Evolutionary conservation across 2,888 invertebrate genomes (phyloP), one percentile per base, ranked within the genome.

Genomic region (Stenichneumon culpator): DNA sequence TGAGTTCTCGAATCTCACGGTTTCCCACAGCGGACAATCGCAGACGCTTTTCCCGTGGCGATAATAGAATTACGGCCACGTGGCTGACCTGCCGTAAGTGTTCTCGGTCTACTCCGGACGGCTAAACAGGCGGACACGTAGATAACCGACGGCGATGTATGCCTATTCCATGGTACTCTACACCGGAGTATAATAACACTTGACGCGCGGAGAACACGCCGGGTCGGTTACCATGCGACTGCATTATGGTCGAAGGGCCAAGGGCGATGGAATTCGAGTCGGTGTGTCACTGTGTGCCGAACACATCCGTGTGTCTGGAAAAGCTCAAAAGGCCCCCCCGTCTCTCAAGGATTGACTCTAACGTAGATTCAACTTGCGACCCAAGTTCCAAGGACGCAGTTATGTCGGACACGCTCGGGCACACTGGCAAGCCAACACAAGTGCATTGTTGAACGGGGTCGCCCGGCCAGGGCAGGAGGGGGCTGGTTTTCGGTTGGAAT

Each of bases 401-500:
- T 82, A 54, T 77, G 70, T 54, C 65, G 57, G 57, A 70, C 81
- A 69, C 75, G 63, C 67, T 25, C 57, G 28, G 65, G 67, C 57
- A 32, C 80, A 39, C 60, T 63, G 60, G 60, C 32, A 16, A 63
- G 60, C 60, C 28, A 25, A 74, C 54, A 77, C 79, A 83, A 83
- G 83, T 83, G 83, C 79, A 83, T 83, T 83, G 83, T 83, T 83
- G 79, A 80, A 83, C 72, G 79, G 75, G 79, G 79, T 80, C 83
- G 79, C 75, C 68, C 73, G 68, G 73, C 77, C 44, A 77, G 39
- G 69, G 32, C 28, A 44, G 69, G 47, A 72, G 57, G 54, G 73
- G 69, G 60, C 16, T 63, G 32, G 60, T 83, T 83, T 83, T 83
- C 75, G 83, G 83, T 80, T 75, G 79, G 83, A 83, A 83, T 83